phyloP scores from a whole-genome alignment of 2,888 invertebrate genomes.

The Dioctria rufipes region DNA sequence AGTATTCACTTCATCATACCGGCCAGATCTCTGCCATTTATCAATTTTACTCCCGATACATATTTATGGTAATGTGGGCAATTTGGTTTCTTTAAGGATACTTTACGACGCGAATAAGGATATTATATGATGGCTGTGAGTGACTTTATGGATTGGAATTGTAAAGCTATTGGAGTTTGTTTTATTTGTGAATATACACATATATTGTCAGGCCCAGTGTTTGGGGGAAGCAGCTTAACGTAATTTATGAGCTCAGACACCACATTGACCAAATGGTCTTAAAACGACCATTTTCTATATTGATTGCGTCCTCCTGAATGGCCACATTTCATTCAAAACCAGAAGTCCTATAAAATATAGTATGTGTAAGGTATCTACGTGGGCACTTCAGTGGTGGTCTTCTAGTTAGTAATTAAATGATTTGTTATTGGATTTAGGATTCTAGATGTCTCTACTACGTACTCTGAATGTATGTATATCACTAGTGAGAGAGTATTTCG shows the following conservation, averaged over 20 bases:
- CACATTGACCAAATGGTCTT: conserved; percentile 47
- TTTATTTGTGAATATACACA: conserved; percentile 16
- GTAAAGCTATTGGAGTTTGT: conserved; percentile 30
- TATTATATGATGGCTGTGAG: conserved; percentile 29
- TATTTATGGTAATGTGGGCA: conserved; percentile 58
- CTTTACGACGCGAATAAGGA: conserved; percentile 53
- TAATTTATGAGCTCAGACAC: conserved; percentile 42
- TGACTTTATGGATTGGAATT: conserved; percentile 47
- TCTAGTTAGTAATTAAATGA: too few relatives aligned
- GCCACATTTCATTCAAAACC: conserved; percentile 47
- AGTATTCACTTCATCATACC: conserved; percentile 49
- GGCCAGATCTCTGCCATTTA: conserved; percentile 56
- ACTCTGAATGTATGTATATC: too few relatives aligned
- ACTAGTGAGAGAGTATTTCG: too few relatives aligned
- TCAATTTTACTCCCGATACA: conserved; percentile 56
- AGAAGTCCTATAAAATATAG: conserved; percentile 17
- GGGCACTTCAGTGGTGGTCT: conserved; percentile 7
- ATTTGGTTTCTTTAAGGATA: conserved; percentile 56
- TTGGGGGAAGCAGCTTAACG: conserved; percentile 22
- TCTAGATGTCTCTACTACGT: too few relatives aligned
- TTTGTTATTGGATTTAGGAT: too few relatives aligned
- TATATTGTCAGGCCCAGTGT: conserved; percentile 22
- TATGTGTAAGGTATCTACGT: conserved; percentile 7
- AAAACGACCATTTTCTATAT: conserved; percentile 43
- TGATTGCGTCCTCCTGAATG: conserved; percentile 39